Conservation (phyloP, 1,140 invertebrate genomes). For the Ips nitidus region DNA sequence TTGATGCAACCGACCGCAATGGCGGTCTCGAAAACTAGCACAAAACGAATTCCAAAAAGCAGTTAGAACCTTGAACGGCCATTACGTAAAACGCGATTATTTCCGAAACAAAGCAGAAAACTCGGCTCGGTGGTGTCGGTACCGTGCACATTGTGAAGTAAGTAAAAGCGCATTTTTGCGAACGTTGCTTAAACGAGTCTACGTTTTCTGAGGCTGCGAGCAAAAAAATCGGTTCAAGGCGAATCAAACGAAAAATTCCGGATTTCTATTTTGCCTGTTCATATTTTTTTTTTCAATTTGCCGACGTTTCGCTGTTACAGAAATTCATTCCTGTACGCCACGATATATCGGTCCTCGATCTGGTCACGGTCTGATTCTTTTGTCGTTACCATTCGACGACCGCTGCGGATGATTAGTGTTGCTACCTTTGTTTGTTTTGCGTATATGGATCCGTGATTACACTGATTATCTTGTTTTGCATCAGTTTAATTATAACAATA, state of each 20-base stretch:
- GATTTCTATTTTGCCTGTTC: constrained; percentile 1
- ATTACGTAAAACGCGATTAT: constrained; percentile 17
- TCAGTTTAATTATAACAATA: no score
- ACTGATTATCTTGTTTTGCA: no score
- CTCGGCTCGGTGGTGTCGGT: constrained; percentile 9
- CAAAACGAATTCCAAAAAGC: constrained; percentile 18
- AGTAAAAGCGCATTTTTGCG: constrained; percentile 25
- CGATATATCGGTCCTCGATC: constrained; percentile 7
- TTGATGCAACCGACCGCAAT: neutral
- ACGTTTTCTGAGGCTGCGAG: constrained; percentile 13
- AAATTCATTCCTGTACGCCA: neutral
- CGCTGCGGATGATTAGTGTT: no score
- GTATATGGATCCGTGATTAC: no score
- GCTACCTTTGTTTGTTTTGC: no score
- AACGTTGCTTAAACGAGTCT: constrained; percentile 14
- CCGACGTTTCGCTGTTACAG: neutral
- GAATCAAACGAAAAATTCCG: constrained; percentile 13
- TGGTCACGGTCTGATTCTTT: constrained; percentile 5
- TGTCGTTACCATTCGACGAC: neutral
- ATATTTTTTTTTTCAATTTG: neutral
- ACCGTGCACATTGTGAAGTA: constrained; percentile 24
- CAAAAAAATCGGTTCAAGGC: constrained; percentile 23
- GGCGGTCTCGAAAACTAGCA: constrained; percentile 6
- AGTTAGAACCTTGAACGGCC: constrained; percentile 7
- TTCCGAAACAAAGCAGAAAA: constrained; percentile 21